These are phyloP conservation scores for Conus ventricosus DNA, from an alignment of 1,140 invertebrate species.

Conservation along the genomic window DNA sequence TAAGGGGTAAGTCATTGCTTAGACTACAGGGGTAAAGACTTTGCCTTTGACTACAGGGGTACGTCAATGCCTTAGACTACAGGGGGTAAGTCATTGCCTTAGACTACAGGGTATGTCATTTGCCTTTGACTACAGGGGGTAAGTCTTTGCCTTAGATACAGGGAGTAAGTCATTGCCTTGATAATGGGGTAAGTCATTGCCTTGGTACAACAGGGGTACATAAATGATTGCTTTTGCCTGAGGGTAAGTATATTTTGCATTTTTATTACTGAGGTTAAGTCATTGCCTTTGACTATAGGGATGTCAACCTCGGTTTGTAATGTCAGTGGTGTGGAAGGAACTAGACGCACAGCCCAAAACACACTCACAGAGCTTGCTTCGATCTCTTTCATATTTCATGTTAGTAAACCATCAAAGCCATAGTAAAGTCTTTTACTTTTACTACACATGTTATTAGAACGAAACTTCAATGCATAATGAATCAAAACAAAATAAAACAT, in stretches of 20 bases:
- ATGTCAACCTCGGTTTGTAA: too few species aligned
- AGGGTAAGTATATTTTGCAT: too few species aligned
- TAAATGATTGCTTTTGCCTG: conserved; percentile 1
- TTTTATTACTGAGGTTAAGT: too few species aligned
- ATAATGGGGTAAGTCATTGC: conserved; percentile 9
- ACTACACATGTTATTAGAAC: too few species aligned
- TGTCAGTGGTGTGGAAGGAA: too few species aligned
- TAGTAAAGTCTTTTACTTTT: too few species aligned
- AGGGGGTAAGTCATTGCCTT: conserved; percentile 18
- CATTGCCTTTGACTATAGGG: conserved; percentile 14
- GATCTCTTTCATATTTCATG: too few species aligned
- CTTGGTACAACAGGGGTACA: conserved; percentile 21
- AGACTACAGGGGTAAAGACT: not conserved
- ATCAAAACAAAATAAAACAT: too few species aligned
- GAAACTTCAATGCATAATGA: too few species aligned
- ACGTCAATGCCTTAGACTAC: conserved; percentile 5
- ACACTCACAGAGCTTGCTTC: too few species aligned
- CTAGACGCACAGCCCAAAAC: too few species aligned
- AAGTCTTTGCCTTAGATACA: not conserved
- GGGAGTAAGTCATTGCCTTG: conserved; percentile 27
- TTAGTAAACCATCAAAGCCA: too few species aligned
- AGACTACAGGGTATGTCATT: conserved; percentile 18
- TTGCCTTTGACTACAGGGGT: conserved; percentile 30
- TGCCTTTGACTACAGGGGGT: conserved; percentile 26
- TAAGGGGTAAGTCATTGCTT: conserved; percentile 18